phyloP scores from a whole-genome alignment of 2,113 vertebrate genomes.

The Oryzias celebensis region DNA sequence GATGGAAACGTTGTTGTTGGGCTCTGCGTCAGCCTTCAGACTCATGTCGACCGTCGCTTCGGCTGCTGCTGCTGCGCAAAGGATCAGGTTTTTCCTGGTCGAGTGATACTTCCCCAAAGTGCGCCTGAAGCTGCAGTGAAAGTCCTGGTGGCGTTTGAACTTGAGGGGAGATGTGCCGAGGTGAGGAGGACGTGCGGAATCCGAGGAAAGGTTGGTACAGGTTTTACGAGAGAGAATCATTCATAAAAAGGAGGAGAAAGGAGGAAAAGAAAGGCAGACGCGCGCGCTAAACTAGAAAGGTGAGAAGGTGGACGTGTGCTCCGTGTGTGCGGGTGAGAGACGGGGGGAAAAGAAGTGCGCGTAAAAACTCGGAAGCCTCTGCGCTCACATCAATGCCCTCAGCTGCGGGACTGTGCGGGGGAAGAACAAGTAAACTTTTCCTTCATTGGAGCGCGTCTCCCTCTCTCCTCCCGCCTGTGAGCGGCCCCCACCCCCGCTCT shows the following conservation, averaged over 20 bases:
- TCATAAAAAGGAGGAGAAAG: slow-evolving; percentile 53
- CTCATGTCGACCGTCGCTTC: slow-evolving; percentile 68
- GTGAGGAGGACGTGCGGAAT: slow-evolving; percentile 65
- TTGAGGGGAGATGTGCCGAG: slow-evolving; percentile 65
- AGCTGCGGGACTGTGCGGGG: slow-evolving; percentile 47
- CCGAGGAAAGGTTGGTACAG: slow-evolving; percentile 30
- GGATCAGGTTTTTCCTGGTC: slow-evolving; percentile 46
- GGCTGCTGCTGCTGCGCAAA: slow-evolving; percentile 50
- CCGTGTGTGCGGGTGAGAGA: slow-evolving; percentile 73
- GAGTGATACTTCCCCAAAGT: slow-evolving; percentile 61
- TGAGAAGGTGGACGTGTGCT: slow-evolving; percentile 72
- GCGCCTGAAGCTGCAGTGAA: slow-evolving; percentile 62
- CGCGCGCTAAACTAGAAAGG: slow-evolving; percentile 58
- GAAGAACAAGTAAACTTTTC: slow-evolving; percentile 64
- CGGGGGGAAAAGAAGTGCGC: slow-evolving; percentile 65
- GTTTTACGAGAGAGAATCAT: slow-evolving; percentile 65
- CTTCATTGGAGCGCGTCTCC: slow-evolving; percentile 61
- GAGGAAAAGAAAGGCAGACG: slow-evolving; percentile 20
- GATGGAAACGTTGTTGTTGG: slow-evolving; percentile 75
- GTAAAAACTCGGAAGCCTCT: slow-evolving; percentile 53
- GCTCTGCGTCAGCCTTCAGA: slow-evolving; percentile 73
- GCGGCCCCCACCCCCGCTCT: slow-evolving; percentile 12
- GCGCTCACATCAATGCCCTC: slow-evolving; percentile 74
- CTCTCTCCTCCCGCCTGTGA: slow-evolving; percentile 15
- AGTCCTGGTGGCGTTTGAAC: slow-evolving; percentile 60